Base-by-base conservation (phyloP, 2,113 vertebrate genomes). In the Bolborhynchus lineola region DNA sequence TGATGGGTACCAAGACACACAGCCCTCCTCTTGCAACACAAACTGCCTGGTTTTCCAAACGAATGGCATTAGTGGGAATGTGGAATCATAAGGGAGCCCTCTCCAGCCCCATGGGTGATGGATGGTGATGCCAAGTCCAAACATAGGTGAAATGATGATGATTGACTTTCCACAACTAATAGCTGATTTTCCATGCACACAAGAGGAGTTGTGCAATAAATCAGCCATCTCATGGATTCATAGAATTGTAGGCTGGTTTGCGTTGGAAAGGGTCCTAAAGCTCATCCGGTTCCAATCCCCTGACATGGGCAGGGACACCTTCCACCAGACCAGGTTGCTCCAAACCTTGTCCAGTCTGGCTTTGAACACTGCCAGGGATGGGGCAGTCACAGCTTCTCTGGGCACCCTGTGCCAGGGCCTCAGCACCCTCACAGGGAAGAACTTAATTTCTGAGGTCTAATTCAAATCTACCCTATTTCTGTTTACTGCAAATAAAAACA, bases 401-500 rank as follows among this genome's bases (percentile, higher is more conserved):
- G 31, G 55, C 55, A n/a, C 6, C 31, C 3, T 59, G 55, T 23
- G 20, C 55, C 55, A 59, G 33, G 8, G 33, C 33, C 13, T 59
- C 55, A 59, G 1, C 55, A 59, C 55, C 33, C 55, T 23, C 55
- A 59, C 55, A 59, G 55, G 33, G 55, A 59, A n/a, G 33, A 59
- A 23, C 9, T 59, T 59, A n/a, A 21, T 59, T 14, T 33, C 33
- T 9, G 9, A 59, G 33, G 33, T 59, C 55, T 59, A n/a, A n/a
- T 14, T 14, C 55, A 59, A n/a, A 59, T 59, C 33, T n/a, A n/a
- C 55, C 33, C 13, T n/a, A 15, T 59, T n/a, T n/a, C 55, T 9
- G 33, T 59, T 59, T n/a, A 59, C 55, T 70, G 41, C 33, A 64
- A 92, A 65, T 46, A 59, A 93, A 97, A 97, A 84, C 83, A 93